These are phyloP conservation scores for Harpalus rubripes DNA, from an alignment of 2,888 invertebrate species.

Conservation along the genomic window DNA sequence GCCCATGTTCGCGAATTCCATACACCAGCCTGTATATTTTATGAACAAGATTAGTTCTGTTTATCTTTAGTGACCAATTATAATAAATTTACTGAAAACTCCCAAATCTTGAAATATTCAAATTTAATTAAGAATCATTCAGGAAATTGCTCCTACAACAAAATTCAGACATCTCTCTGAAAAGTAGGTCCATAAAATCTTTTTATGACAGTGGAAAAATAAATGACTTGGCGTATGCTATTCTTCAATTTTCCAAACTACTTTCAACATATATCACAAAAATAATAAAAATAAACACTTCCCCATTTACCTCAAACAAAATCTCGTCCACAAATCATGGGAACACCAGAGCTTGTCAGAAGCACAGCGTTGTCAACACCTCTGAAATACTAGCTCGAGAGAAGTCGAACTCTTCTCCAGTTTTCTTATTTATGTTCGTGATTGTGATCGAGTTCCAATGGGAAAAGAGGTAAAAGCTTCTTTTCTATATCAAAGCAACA, in stretches of 20 bases:
- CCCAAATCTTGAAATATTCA: neutral
- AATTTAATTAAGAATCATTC: neutral
- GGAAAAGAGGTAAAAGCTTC: neutral
- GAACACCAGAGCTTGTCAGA: constrained; percentile 11
- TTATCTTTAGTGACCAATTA: too few species aligned
- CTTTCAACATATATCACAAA: constrained; percentile 25
- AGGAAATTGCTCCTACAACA: neutral
- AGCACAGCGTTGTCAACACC: constrained; percentile 24
- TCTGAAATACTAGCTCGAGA: constrained; percentile 12
- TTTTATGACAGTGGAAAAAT: neutral
- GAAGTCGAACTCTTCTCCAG: constrained; percentile 3
- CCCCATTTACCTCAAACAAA: constrained; percentile 26
- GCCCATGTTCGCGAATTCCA: too few species aligned
- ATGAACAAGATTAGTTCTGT: too few species aligned
- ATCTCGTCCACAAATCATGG: constrained; percentile 22
- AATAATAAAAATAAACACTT: constrained; percentile 32
- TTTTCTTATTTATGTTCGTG: constrained; percentile 31
- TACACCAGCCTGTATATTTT: too few species aligned
- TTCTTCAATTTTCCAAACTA: constrained; percentile 29
- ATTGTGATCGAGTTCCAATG: constrained; percentile 11
- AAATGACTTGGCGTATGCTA: neutral
- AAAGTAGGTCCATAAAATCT: neutral
- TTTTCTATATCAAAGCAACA: neutral
- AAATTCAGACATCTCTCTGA: neutral
- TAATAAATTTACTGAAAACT: too few species aligned